phyloP scores from a whole-genome alignment of 2,888 invertebrate genomes.

The Zele albiditarsus region DNA sequence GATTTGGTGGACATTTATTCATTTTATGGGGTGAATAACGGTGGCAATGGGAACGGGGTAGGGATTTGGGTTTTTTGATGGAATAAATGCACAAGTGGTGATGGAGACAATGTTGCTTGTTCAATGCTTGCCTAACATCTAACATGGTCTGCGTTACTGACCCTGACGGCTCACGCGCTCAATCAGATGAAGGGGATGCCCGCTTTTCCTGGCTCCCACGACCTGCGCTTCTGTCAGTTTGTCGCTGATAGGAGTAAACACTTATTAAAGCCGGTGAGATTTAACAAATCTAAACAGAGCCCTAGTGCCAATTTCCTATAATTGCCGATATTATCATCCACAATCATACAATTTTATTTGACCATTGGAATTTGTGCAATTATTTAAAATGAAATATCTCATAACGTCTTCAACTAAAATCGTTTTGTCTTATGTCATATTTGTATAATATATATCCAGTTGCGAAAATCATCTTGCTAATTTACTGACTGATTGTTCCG shows the following conservation, averaged over 20 bases:
- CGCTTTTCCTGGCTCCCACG: slow-evolving; percentile 96
- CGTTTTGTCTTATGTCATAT: background rate
- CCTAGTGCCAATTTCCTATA: slow-evolving; percentile 60
- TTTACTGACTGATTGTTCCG: background rate
- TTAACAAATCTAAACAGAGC: slow-evolving; percentile 72
- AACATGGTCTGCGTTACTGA: slow-evolving; percentile 71
- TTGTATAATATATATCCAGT: background rate
- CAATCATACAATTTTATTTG: background rate
- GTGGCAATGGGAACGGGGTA: background rate
- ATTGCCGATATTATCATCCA: slow-evolving; percentile 47
- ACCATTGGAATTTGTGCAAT: background rate
- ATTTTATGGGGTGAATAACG: background rate
- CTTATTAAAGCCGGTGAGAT: slow-evolving; percentile 95
- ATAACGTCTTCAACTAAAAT: background rate
- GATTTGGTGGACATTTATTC: slow-evolving; percentile 3
- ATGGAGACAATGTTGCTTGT: slow-evolving; percentile 72
- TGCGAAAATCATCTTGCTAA: background rate
- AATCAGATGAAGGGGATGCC: slow-evolving; percentile 92
- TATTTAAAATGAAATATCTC: background rate
- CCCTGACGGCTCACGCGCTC: slow-evolving; percentile 73
- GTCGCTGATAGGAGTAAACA: slow-evolving; percentile 97
- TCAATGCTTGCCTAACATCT: slow-evolving; percentile 73
- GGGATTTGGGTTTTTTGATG: slow-evolving; percentile 41
- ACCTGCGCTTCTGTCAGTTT: slow-evolving; percentile 95
- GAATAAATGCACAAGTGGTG: slow-evolving; percentile 68